Evolutionary conservation across 2,888 invertebrate genomes (phyloP).

Genomic region (Pollenia labialis): DNA sequence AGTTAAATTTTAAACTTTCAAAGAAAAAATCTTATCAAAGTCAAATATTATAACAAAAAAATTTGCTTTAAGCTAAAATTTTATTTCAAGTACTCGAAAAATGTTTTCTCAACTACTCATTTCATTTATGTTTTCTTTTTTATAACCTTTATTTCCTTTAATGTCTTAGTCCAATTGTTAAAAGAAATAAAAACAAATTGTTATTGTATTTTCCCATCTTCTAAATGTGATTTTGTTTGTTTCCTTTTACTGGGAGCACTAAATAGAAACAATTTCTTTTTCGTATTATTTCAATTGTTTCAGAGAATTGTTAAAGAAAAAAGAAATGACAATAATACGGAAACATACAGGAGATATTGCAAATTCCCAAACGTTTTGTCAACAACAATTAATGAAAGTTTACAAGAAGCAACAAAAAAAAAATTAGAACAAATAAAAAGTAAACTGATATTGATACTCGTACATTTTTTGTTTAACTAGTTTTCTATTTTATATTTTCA

Average conservation of each 20-base stretch:
- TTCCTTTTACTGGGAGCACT: neutral
- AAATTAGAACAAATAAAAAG: neutral
- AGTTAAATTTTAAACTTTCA: too few relatives aligned
- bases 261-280: constrained; percentile 3
- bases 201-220: neutral
- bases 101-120: neutral
- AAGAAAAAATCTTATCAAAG: too few relatives aligned
- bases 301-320: neutral
- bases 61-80: too few relatives aligned
- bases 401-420: neutral
- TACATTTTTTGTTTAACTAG: neutral
- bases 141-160: neutral
- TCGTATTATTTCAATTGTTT: constrained; percentile 10
- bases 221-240: neutral
- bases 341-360: neutral
- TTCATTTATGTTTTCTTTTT: neutral
- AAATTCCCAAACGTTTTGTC: constrained; percentile 17
- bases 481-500: neutral
- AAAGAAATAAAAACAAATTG: constrained; percentile 2
- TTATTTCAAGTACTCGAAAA: too few relatives aligned
- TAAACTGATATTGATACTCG: neutral
- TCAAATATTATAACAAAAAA: too few relatives aligned
- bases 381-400: neutral
- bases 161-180: neutral
- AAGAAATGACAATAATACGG: neutral